Conservation (phyloP, 2,797 vertebrate species). For the Furcifer pardalis region DNA sequence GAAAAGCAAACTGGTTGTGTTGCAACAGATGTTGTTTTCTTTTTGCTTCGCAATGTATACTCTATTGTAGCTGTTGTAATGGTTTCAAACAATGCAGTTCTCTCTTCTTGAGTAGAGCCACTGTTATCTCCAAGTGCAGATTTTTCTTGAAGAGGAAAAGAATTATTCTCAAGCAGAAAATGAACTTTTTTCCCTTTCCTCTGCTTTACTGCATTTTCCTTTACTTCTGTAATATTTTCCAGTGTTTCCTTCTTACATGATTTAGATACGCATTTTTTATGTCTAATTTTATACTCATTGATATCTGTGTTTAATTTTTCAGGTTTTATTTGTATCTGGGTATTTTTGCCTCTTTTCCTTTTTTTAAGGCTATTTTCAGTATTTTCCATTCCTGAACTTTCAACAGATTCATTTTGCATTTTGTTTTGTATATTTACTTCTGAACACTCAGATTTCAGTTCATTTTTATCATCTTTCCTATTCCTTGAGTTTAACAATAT, state of each 20-base stretch:
- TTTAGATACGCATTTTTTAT: background rate
- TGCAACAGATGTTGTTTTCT: background rate
- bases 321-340: background rate
- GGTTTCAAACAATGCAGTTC: background rate
- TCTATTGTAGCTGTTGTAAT: background rate
- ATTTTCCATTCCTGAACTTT: background rate
- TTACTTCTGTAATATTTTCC: background rate
- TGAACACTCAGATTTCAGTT: conserved; percentile 1
- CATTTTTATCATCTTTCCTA: conserved; percentile 34
- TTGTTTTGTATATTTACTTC: background rate
- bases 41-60: background rate
- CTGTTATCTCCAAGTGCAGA: conserved; percentile 16
- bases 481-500: conserved; percentile 2
- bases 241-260: background rate
- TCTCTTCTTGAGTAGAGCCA: conserved; percentile 16
- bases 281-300: background rate
- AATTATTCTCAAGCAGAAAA: conserved; percentile 31
- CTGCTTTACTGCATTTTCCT: rapidly evolving
- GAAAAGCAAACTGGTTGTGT: background rate
- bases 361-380: background rate
- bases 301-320: background rate
- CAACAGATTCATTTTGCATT: background rate
- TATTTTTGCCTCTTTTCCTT: background rate
- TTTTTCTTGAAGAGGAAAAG: background rate
- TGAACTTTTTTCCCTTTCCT: conserved; percentile 37